Percentiles rank a stretch among this genome's conserved stretches.
Evolutionary conservation across 2,113 vertebrate species (phyloP).

Genomic region (Tinamus guttatus): DNA sequence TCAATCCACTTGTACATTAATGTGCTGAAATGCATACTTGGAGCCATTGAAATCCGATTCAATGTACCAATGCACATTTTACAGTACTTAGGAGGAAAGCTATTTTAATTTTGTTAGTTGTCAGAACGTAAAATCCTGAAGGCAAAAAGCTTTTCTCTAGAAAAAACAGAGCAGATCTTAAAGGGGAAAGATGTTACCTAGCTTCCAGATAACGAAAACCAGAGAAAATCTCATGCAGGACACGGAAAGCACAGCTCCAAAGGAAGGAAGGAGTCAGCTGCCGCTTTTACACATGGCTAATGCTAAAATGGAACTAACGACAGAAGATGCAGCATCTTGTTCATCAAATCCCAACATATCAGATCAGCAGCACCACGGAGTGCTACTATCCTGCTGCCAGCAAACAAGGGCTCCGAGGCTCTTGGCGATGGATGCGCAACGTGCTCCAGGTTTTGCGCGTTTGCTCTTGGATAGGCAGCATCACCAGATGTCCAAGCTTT

Average conservation of each 20-base stretch:
- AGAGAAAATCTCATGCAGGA: constrained; percentile 8
- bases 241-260: background rate
- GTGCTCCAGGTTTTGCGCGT: background rate
- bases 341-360: background rate
- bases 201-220: background rate
- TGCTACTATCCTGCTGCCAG: background rate
- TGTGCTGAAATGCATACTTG: constrained; percentile 58
- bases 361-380: background rate
- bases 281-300: background rate
- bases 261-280: background rate
- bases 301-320: rapidly evolving
- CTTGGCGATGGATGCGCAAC: rapidly evolving
- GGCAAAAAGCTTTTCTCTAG: constrained; percentile 51
- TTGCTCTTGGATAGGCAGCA: background rate
- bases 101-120: constrained; percentile 70
- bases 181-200: background rate
- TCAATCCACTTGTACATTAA: constrained; percentile 59
- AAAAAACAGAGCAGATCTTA: constrained; percentile 23
- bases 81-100: constrained; percentile 65
- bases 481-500: background rate
- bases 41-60: constrained; percentile 54
- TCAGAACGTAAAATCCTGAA: constrained; percentile 64
- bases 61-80: constrained; percentile 62
- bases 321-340: background rate
- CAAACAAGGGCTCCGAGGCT: rapidly evolving